Evolutionary conservation across 1,140 invertebrate species (phyloP).

Genomic region (Psix sp.): DNA sequence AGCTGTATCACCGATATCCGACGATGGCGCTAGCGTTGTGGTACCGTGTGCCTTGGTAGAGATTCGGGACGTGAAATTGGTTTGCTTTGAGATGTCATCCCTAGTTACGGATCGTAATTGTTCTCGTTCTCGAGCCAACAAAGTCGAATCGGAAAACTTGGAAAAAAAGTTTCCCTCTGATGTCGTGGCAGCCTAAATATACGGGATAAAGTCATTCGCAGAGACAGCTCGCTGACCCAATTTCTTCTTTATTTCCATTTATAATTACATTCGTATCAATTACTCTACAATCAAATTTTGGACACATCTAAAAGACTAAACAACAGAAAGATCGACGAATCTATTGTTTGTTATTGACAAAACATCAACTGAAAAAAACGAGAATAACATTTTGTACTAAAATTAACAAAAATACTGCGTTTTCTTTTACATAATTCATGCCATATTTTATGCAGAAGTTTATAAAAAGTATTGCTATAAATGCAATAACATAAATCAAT

Average conservation of each 20-base stretch:
- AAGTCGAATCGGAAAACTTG: slow-evolving; percentile 23
- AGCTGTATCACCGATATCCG: slow-evolving; percentile 21
- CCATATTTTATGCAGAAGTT: no score
- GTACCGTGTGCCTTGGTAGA: slow-evolving; percentile 17
- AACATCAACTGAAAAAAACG: background rate
- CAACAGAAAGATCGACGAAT: no score
- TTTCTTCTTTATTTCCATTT: slow-evolving; percentile 51
- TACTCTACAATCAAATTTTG: no score
- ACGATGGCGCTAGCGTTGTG: slow-evolving; percentile 14
- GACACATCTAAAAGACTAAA: no score
- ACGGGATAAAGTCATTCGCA: slow-evolving; percentile 40
- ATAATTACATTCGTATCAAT: slow-evolving; percentile 51
- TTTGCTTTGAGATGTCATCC: slow-evolving; percentile 54
- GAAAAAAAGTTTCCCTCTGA: slow-evolving; percentile 22
- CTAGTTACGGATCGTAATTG: slow-evolving; percentile 55
- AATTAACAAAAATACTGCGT: no score
- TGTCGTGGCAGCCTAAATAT: slow-evolving; percentile 24
- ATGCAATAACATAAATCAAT: no score
- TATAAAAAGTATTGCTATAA: no score
- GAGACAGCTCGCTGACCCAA: slow-evolving; percentile 20
- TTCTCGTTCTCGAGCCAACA: slow-evolving; percentile 39
- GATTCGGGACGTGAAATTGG: slow-evolving; percentile 47
- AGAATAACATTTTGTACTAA: no score
- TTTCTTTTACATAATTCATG: no score
- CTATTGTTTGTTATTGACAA: no score